Evolutionary conservation across 2,888 invertebrate species (phyloP), one percentile per base, ranked within the genome.

Genomic region (Margaritifera margaritifera): DNA sequence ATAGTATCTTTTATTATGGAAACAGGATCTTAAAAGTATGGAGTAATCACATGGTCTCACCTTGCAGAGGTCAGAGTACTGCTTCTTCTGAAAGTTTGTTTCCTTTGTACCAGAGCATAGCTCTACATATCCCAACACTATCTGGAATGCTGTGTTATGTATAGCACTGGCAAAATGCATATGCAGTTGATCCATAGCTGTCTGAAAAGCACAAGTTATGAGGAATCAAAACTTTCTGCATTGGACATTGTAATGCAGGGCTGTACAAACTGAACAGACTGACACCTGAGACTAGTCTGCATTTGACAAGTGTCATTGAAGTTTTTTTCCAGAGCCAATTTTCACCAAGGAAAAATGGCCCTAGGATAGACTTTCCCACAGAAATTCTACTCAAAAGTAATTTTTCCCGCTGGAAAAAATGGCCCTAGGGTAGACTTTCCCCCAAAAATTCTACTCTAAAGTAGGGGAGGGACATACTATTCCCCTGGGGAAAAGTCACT

Each of bases 131-230:
- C 89, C 89, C 20, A 90, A 82, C 4, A 91, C 90, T 56, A 90
- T 88, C 57, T 84, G 87, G 80, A 90, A 90, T 6, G 91, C 90
- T 54, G 87, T 89, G 80, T 90, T 90, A 80, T 91, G 97, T 22
- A 98, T 95, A 0, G 96, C 95, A 56, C 96, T 96, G 0, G 96
- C 95, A 84, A 96, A 97, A 88, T 98, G 97, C 93, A 98, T 97
- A 81, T 96, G 96, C 18, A 98, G 90, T 88, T 97, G 97, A 89
- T 98, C 98, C 93, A 97, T 95, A 0, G 97, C 96, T 3, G 94
- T 94, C 90, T 97, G 94, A 15, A 79, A 76, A 66, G 25, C 62
- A 50, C 22, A 31, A 24, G 24, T 18, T 15, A 60, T 24, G 22
- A 42, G 3, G 4, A 22, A 67, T 27, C n/a, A 60, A 25, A 27